A percentile compares a stretch with the other conserved stretches of the same genome.
Conservation (phyloP, 2,113 vertebrate genomes). For the Vulpes vulpes region DNA sequence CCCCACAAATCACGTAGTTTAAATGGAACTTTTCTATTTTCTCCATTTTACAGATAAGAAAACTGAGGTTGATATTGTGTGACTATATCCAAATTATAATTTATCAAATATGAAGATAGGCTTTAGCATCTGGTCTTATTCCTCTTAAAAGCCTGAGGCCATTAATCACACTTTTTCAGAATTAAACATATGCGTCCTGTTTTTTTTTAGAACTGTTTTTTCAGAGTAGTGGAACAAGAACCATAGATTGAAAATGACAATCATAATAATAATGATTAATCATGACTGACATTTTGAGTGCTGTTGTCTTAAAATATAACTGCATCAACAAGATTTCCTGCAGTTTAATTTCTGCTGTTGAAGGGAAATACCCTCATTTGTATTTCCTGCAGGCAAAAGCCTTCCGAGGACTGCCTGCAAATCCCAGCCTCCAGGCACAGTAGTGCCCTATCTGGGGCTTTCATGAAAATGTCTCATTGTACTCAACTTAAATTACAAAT, state of each 20-base stretch:
- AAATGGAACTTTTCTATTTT: not conserved
- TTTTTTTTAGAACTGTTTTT: conserved; percentile 36
- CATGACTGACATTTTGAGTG: conserved; percentile 60
- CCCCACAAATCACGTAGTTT: not conserved
- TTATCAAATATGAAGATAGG: not conserved
- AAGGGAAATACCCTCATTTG: conserved; percentile 45
- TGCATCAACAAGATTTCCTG: conserved; percentile 9
- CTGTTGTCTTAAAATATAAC: conserved; percentile 71
- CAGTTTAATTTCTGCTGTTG: conserved; percentile 45
- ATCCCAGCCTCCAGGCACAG: not conserved
- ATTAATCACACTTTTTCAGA: not conserved
- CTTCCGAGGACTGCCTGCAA: not conserved
- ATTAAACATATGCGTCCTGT: not conserved
- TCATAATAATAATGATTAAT: conserved; percentile 66
- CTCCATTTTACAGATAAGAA: not conserved
- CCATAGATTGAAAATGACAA: conserved; percentile 59
- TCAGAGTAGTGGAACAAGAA: not conserved
- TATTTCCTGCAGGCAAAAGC: conserved; percentile 50
- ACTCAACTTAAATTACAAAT: conserved; percentile 46
- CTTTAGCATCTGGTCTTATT: not conserved
- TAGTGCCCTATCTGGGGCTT: not conserved
- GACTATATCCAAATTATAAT: not conserved
- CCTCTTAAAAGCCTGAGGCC: not conserved
- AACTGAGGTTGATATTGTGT: not conserved
- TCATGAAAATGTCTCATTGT: conserved; percentile 60